phyloP scores from a whole-genome alignment of 2,888 invertebrate species.

The Eristalis pertinax region DNA sequence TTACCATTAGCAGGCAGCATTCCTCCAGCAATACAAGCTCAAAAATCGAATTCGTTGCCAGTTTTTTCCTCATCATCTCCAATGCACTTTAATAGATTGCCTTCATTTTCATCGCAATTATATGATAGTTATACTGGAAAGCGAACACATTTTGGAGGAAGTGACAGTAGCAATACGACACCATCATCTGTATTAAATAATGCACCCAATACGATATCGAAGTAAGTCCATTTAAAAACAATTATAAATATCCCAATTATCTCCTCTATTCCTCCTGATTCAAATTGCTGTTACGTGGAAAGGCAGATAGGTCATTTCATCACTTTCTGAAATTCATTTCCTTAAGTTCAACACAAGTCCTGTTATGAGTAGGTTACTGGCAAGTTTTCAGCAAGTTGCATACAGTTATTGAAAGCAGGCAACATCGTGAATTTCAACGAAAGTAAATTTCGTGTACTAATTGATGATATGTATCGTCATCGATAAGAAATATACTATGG shows the following conservation, averaged over 20 bases:
- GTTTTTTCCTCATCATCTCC: conserved; percentile 72
- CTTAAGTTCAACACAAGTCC: no score
- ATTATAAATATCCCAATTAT: not conserved
- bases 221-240: conserved; percentile 29
- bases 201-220: conserved; percentile 47
- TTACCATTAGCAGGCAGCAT: conserved; percentile 82
- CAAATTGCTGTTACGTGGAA: no score
- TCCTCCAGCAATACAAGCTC: conserved; percentile 34
- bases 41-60: conserved; percentile 46
- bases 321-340: no score
- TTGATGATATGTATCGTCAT: no score
- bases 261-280: no score
- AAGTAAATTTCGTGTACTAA: no score
- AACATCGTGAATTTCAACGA: no score
- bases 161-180: conserved; percentile 44
- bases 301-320: no score
- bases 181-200: conserved; percentile 42
- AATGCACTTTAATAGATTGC: conserved; percentile 77
- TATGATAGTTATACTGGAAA: conserved; percentile 78
- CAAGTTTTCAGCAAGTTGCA: no score
- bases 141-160: conserved; percentile 65
- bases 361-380: no score
- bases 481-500: no score
- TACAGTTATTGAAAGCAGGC: no score
- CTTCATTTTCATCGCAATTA: conserved; percentile 74